phyloP scores from a whole-genome alignment of 2,888 invertebrate species.

The Hirudinaria manillensis region DNA sequence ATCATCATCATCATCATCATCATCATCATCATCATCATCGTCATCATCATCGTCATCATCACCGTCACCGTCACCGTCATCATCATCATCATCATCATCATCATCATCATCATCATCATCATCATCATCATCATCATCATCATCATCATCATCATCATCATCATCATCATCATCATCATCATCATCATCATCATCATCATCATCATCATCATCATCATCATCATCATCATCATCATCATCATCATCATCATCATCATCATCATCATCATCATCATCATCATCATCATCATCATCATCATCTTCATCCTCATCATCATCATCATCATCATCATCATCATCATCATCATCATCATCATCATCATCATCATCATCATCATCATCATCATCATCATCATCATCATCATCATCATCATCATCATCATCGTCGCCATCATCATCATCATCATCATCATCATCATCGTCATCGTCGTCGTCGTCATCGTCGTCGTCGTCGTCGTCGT shows the following conservation, averaged over 20 bases:
- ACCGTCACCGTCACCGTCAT: conserved; percentile 48
- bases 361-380: conserved; percentile 22
- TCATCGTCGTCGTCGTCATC: conserved; percentile 17
- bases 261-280: conserved; percentile 52
- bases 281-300: no score
- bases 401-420: conserved; percentile 21
- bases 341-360: conserved; percentile 19
- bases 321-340: conserved; percentile 19
- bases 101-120: conserved; percentile 11
- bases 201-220: conserved; percentile 51
- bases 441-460: conserved; percentile 21
- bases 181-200: conserved; percentile 47
- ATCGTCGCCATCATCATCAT: conserved; percentile 18
- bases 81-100: conserved; percentile 11
- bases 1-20: conserved; percentile 22
- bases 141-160: conserved; percentile 46
- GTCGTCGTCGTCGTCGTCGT: conserved; percentile 10
- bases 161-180: conserved; percentile 49
- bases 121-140: not conserved
- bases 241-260: conserved; percentile 55
- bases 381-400: conserved; percentile 23
- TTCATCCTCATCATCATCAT: no score
- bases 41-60: conserved; percentile 42
- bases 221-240: conserved; percentile 45
- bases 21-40: not conserved